Evolutionary conservation across 1,140 invertebrate genomes (phyloP).

Genomic region (Penaeus chinensis): DNA sequence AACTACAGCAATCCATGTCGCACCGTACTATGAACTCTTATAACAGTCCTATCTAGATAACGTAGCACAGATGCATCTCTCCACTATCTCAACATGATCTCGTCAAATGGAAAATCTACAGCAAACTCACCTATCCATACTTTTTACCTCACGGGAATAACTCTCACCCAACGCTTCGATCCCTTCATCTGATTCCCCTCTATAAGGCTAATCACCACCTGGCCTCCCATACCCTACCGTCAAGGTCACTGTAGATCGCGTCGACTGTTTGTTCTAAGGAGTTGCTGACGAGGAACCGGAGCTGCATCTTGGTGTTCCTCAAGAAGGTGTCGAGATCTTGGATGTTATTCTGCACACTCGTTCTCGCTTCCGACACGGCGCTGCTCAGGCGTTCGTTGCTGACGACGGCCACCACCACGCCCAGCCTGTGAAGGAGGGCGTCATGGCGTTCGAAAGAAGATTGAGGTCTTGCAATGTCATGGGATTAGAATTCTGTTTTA

Average conservation of each 20-base stretch:
- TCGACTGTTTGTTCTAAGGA: slow-evolving; percentile 43
- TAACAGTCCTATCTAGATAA: no score
- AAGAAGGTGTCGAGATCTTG: slow-evolving; percentile 50
- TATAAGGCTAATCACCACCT: no score
- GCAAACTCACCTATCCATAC: no score
- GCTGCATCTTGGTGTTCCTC: slow-evolving; percentile 54
- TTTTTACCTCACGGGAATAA: no score
- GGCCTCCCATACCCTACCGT: not conserved
- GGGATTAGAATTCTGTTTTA: not conserved
- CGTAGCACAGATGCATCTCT: no score
- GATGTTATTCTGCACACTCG: slow-evolving; percentile 45
- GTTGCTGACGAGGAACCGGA: slow-evolving; percentile 46
- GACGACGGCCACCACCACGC: slow-evolving; percentile 43
- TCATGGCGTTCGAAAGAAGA: not conserved
- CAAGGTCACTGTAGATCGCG: slow-evolving; percentile 39
- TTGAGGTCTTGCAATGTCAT: not conserved
- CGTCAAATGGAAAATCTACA: no score
- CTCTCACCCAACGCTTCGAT: no score
- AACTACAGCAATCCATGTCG: no score
- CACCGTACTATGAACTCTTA: no score
- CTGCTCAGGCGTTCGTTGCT: slow-evolving; percentile 42
- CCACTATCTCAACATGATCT: no score
- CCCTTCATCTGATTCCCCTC: no score
- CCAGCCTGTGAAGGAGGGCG: slow-evolving; percentile 3
- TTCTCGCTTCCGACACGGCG: slow-evolving; percentile 13